Evolutionary conservation across 2,797 vertebrate species (phyloP), one percentile per base, ranked within the genome.

Genomic region (Megalops cyprinoides): DNA sequence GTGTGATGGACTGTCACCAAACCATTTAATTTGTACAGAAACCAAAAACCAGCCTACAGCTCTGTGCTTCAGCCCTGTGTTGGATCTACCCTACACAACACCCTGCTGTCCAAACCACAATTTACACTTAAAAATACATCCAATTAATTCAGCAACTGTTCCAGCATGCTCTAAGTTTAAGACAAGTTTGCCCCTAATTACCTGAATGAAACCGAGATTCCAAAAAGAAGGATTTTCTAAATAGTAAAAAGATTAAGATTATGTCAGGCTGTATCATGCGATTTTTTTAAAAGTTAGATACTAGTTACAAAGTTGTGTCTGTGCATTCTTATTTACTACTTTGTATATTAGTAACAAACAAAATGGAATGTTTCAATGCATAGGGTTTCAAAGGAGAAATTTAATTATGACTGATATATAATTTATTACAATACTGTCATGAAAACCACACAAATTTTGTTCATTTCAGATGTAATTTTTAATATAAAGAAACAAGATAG

Each of bases 1-100:
- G 75, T 81, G 74, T 81, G 82, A 82, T 83, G 51, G 0, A 65
- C 79, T 79, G 81, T 81, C 84, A 81, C 85, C 84, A 87, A 86
- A 84, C 39, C 46, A 51, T 7, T 83, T 77, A 81, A 81, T 65
- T 82, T 79, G 69, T 76, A 55, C 78, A 60, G 49, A 82, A 85
- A 83, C 77, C 77, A 9, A 84, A 76, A 79, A 31, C 74, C 79
- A 82, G 73, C 56, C 1, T 78, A 25, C 67, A 77, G 78, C 39
- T 86, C 55, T 69, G 74, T 44, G 81, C 83, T 85, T 48, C 23
- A 28, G 42, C 39, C 28, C 1, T 46, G 44, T 49, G 71, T 82
- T 82, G 65, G 87, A 85, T 56, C 20, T 14, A 62, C 79, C 42
- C 23, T 10, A 25, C 48, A 25, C 75, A 62, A 62, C 60, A 78